Base-by-base conservation (phyloP, 2,888 invertebrate genomes). In the Quadroppia sp. region DNA sequence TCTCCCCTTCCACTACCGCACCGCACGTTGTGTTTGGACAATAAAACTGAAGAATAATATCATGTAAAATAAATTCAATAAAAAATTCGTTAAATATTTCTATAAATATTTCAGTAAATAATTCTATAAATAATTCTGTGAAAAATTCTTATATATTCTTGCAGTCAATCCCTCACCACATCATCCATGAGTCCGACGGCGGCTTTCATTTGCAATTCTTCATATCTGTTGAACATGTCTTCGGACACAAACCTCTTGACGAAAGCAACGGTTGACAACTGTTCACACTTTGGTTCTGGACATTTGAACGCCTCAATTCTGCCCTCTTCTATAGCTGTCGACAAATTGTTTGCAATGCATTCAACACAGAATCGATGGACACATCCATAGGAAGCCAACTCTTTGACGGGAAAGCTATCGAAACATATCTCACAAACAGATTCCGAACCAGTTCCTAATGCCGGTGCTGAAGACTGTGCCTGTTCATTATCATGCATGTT, bases 391-490 rank as follows among this genome's bases (percentile, higher is more conserved):
- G 30, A 3, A 61, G 6, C 13, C 30, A 9, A 28, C 6, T 25
- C 4, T 15, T 15, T 13, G 17, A 2, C 25, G 61, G 23, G 3
- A 25, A 13, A 2, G 23, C 23, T 61, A 32, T 28, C 56, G 25
- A 28, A 28, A 61, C 61, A 61, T 11, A 61, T 61, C 3, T 17
- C 61, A n/a, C 61, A 61, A 15, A 30, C 53, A n/a, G 53, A 40
- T 40, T 40, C 13, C 13, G 13, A 40, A 40, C 13, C 6, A 13
- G 13, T 40, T 40, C 13, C 13, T 40, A 40, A 40, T 13, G 7
- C 13, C 13, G 40, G 40, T 40, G 7, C 40, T 40, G 7, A 40
- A 40, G 13, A 40, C 13, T 9, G 13, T 40, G 6, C 40, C 7
- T 6, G 40, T 9, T 9, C 40, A 9, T 40, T 6, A 40, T 6